phyloP scores from a whole-genome alignment of 2,888 invertebrate genomes.

The Xylophagus ater region DNA sequence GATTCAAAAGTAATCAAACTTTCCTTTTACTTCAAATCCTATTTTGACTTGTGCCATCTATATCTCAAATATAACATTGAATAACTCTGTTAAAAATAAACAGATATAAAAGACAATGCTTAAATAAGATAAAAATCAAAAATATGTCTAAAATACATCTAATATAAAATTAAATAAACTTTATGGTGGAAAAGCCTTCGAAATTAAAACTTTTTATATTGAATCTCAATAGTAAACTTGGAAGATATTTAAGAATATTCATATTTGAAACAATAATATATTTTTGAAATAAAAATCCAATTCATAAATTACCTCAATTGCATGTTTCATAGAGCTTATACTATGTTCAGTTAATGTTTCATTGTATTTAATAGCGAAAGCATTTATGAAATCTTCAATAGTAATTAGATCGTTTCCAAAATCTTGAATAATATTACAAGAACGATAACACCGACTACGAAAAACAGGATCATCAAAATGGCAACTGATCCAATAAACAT shows the following conservation, averaged over 20 bases:
- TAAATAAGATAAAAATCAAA: too few species aligned
- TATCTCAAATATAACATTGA: too few species aligned
- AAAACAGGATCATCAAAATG: constrained; percentile 33
- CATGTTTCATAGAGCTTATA: constrained; percentile 35
- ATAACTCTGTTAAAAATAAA: too few species aligned
- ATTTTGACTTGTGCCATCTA: too few species aligned
- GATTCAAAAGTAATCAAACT: too few species aligned
- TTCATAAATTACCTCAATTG: constrained; percentile 32
- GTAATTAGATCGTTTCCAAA: constrained; percentile 21
- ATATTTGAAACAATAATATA: background rate
- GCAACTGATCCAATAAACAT: constrained; percentile 33
- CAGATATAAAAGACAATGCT: too few species aligned
- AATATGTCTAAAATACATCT: too few species aligned
- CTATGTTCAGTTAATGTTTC: constrained; percentile 25
- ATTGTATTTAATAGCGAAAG: constrained; percentile 28
- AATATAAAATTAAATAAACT: too few species aligned
- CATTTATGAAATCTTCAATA: constrained; percentile 26
- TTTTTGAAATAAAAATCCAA: background rate
- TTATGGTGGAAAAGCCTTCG: too few species aligned
- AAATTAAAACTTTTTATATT: too few species aligned
- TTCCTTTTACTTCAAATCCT: too few species aligned
- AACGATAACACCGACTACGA: constrained; percentile 32
- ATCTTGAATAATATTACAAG: constrained; percentile 26
- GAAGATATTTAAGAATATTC: background rate
- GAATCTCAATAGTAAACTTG: too few species aligned